Base-by-base conservation (phyloP, 1,140 invertebrate species). In the Rhagoletis pomonella region DNA sequence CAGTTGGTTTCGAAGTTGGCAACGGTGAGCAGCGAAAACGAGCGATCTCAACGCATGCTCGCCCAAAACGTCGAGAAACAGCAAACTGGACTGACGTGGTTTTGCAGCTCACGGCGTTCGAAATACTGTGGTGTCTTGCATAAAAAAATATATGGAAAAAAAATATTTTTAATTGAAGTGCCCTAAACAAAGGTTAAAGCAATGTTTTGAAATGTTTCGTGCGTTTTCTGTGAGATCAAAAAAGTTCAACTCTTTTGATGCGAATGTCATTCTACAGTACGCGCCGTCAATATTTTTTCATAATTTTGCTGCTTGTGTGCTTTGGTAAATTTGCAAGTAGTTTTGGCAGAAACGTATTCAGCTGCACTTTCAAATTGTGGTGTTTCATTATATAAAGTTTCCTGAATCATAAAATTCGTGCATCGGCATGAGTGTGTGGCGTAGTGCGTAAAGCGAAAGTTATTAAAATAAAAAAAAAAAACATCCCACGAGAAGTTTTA, bases 1-100 rank as follows among this genome's bases (percentile, higher is more conserved):
- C 73, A 81, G 73, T 81, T 19, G 73, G 47, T 81, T 81, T 81
- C n/a, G 73, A 44, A 47, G 69, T 50, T 47, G 69, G 69, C 69
- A 81, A 55, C n/a, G 47, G 73, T 55, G 47, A 81, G 47, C 73
- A 81, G 73, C 47, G 73, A 50, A 50, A 81, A 55, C 73, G 73
- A 81, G 7, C 73, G 47, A 81, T 2, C 1, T 73, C 4, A 73
- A 73, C 42, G 67, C 67, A 73, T 47, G 67, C 67, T 55, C 0
- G 73, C 73, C 39, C 73, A 81, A 50, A 81, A n/a, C 42, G 73
- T 55, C 47, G 17, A 81, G 47, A 55, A 14, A 81, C n/a, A 81
- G 47, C 47, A 47, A 81, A 55, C 73, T 55, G 19, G 42, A 81
- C 73, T 17, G 73, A 81, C 73, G 73, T 81, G 73, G n/a, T 55